Conservation (phyloP, 2,888 invertebrate species). For the Agrochola macilenta region DNA sequence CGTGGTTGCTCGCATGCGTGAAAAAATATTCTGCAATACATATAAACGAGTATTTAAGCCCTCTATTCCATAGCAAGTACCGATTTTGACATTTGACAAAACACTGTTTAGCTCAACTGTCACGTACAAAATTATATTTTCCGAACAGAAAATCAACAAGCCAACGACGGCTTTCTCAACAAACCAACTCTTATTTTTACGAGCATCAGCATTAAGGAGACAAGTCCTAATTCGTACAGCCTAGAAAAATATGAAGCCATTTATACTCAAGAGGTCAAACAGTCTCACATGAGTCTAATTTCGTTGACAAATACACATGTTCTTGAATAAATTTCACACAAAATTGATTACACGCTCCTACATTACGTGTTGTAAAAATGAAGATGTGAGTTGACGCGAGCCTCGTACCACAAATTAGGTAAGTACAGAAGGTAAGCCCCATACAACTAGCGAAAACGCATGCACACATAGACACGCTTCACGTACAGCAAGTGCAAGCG, state of each 20-base stretch:
- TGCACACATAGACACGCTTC: neutral
- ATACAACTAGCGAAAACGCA: neutral
- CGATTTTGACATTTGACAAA: conserved; percentile 20
- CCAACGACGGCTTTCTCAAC: neutral
- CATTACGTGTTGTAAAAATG: conserved; percentile 52
- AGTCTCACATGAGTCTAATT: conserved; percentile 18
- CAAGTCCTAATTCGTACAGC: conserved; percentile 26
- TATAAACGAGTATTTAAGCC: neutral
- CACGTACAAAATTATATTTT: conserved; percentile 28
- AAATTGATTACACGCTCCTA: conserved; percentile 47
- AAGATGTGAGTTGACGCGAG: conserved; percentile 40
- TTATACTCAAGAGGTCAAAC: conserved; percentile 39
- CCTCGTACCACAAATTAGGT: conserved; percentile 8
- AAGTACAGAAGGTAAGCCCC: neutral
- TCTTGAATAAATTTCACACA: conserved; percentile 53
- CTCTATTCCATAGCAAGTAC: neutral
- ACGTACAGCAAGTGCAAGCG: neutral
- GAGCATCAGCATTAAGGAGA: neutral
- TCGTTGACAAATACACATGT: conserved; percentile 30
- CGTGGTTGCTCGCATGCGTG: too few relatives aligned
- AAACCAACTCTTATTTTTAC: conserved; percentile 20
- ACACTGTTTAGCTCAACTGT: conserved; percentile 5
- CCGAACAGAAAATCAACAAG: conserved; percentile 16
- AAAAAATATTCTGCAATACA: neutral
- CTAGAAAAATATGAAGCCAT: conserved; percentile 34